phyloP scores from a whole-genome alignment of 2,113 vertebrate species.

The Trochalopteron elliotii region DNA sequence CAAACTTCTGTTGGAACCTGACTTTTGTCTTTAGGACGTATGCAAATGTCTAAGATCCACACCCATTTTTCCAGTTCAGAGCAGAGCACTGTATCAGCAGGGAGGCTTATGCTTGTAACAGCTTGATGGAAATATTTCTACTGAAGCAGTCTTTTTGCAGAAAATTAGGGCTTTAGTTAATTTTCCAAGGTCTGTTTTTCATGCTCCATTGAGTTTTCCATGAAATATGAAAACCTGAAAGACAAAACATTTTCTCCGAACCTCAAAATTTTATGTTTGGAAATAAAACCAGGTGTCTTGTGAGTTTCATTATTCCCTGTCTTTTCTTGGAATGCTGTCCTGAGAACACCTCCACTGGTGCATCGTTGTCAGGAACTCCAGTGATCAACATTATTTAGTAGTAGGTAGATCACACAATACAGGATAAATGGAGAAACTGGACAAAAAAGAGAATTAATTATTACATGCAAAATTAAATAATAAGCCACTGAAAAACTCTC shows the following conservation, averaged over 20 bases:
- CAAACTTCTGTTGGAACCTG: background rate
- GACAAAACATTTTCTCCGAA: background rate
- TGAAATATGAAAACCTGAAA: background rate
- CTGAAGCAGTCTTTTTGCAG: background rate
- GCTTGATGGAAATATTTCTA: background rate
- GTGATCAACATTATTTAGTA: background rate
- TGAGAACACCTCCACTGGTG: background rate
- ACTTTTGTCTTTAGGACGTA: background rate
- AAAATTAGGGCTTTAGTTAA: background rate
- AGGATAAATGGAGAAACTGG: background rate
- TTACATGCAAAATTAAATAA: background rate
- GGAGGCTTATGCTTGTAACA: background rate
- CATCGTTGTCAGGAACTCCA: background rate
- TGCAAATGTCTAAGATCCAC: background rate
- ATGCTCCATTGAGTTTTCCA: background rate
- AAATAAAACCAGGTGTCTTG: background rate
- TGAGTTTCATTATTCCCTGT: background rate
- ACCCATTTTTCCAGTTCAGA: background rate
- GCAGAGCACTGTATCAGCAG: background rate
- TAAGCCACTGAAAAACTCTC: background rate
- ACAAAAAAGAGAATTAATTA: background rate
- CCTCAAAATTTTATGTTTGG: background rate
- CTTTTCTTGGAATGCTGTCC: background rate
- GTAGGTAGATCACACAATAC: background rate
- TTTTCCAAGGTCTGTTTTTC: background rate